Evolutionary conservation across 2,113 vertebrate species (phyloP).

Genomic region (Bostrychus sinensis): DNA sequence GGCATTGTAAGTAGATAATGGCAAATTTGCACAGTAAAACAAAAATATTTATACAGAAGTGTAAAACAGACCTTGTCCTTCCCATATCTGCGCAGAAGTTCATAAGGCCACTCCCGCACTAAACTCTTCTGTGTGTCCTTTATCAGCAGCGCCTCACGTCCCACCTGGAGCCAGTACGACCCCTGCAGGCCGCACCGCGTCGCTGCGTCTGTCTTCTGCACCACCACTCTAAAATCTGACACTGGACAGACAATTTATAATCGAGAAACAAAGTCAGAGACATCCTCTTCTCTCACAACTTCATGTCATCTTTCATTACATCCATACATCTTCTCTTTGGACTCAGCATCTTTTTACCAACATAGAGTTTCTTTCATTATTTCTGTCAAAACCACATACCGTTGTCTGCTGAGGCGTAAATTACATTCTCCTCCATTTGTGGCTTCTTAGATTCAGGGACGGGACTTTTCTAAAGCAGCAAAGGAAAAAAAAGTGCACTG

Average conservation of each 20-base stretch:
- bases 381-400: slow-evolving; percentile 64
- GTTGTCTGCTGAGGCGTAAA: slow-evolving; percentile 86
- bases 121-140: slow-evolving; percentile 72
- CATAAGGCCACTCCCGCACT: slow-evolving; percentile 87
- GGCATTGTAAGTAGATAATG: no score
- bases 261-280: background rate
- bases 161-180: slow-evolving; percentile 85
- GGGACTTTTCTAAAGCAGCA: slow-evolving; percentile 47
- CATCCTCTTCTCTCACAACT: background rate
- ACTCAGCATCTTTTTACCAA: no score
- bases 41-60: no score
- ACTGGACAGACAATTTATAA: slow-evolving; percentile 73
- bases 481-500: background rate
- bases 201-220: slow-evolving; percentile 85
- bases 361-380: background rate
- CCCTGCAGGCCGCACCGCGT: slow-evolving; percentile 86
- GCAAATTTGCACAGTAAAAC: no score
- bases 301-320: background rate
- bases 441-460: slow-evolving; percentile 18
- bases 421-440: slow-evolving; percentile 91
- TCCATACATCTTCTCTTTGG: no score
- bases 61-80: slow-evolving; percentile 94
- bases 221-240: slow-evolving; percentile 83
- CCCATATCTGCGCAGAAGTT: slow-evolving; percentile 90
- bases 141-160: slow-evolving; percentile 81